A percentile compares a stretch with the other conserved stretches of the same genome.
Conservation (phyloP, 2,113 vertebrate species). For the Taxidea taxus region DNA sequence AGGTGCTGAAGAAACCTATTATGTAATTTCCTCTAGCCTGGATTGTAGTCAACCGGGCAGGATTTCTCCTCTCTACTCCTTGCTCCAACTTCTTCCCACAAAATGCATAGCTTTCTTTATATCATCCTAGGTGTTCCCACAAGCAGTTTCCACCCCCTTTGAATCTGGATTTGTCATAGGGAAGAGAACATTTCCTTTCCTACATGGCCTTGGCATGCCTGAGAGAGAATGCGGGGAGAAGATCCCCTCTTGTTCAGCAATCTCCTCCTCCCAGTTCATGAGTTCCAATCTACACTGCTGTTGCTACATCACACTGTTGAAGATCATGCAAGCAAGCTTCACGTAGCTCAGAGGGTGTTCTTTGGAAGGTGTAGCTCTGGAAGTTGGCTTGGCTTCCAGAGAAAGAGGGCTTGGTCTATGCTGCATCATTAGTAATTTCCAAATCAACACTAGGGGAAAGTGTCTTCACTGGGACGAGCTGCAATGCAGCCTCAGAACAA, state of each 20-base stretch:
- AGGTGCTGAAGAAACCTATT: conserved; percentile 11
- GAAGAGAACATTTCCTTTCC: not conserved
- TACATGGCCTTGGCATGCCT: not conserved
- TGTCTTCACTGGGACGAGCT: not conserved
- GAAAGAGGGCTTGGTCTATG: not conserved
- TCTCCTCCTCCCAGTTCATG: not conserved
- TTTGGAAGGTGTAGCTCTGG: not conserved
- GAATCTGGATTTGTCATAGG: not conserved
- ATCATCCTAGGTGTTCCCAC: not conserved
- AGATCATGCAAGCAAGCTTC: not conserved
- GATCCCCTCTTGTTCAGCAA: not conserved
- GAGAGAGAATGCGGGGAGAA: not conserved
- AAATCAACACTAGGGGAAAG: not conserved
- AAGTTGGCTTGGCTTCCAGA: not conserved
- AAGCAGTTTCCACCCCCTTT: not conserved
- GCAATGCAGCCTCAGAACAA: not conserved
- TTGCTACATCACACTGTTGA: not conserved
- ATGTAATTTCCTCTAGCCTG: not conserved
- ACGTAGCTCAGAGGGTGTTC: not conserved
- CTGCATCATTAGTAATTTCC: not conserved
- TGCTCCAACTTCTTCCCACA: not conserved
- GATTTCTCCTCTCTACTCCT: not conserved
- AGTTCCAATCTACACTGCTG: not conserved
- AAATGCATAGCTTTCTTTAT: not conserved
- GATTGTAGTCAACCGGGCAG: not conserved